These are phyloP conservation scores for Cyclophora punctaria DNA, from an alignment of 2,888 invertebrate species.

Conservation along the genomic window DNA sequence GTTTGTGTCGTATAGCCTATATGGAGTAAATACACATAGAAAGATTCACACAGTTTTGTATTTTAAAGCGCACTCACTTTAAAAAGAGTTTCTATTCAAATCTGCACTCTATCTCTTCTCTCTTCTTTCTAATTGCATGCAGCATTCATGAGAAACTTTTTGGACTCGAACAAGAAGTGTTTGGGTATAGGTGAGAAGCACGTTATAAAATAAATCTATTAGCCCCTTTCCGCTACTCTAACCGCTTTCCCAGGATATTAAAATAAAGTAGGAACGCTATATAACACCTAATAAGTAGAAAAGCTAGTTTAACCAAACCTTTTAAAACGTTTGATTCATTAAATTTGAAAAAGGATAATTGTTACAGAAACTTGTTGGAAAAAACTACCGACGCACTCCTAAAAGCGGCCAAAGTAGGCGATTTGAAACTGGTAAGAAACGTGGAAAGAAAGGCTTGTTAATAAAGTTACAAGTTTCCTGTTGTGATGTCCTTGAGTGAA, in stretches of 20 bases:
- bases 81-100: conserved; percentile 18
- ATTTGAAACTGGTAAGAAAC: conserved; percentile 81
- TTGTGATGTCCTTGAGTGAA: no score
- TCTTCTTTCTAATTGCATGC: conserved; percentile 79
- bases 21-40: no score
- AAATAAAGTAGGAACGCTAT: not conserved
- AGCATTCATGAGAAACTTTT: conserved; percentile 88
- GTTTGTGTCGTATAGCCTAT: no score
- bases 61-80: no score
- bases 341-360: conserved; percentile 21
- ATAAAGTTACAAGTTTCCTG: no score
- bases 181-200: conserved; percentile 79
- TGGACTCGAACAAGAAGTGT: conserved; percentile 85
- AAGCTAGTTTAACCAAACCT: not conserved
- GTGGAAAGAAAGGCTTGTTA: no score
- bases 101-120: conserved; percentile 68
- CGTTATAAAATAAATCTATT: conserved; percentile 9
- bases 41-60: no score
- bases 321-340: conserved; percentile 6
- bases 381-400: conserved; percentile 88
- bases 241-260: no score
- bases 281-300: not conserved
- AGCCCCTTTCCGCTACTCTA: conserved; percentile 9
- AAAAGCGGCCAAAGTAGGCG: conserved; percentile 88
- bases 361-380: conserved; percentile 84